These are phyloP conservation scores for Trididemnum nubilum DNA, from an alignment of 23 tunicate species.

Conservation along the genomic window DNA sequence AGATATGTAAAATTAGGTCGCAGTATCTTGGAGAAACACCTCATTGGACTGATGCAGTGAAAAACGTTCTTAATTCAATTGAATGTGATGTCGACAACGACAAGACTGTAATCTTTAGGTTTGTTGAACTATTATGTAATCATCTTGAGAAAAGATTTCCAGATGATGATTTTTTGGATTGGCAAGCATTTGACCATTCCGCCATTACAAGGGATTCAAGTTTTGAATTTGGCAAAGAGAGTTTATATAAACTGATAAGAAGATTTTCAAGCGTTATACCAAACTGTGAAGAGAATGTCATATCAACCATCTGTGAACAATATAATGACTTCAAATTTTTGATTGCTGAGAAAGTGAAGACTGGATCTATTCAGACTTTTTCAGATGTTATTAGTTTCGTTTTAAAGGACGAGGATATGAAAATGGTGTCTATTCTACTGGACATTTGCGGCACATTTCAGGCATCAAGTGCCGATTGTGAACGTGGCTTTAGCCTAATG, in stretches of 20 bases:
- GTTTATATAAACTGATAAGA: slow-evolving; percentile 11
- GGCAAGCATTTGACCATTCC: slow-evolving; percentile 21
- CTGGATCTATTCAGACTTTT: slow-evolving; percentile 21
- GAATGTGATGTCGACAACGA: slow-evolving; percentile 6
- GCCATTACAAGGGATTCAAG: slow-evolving; percentile 17
- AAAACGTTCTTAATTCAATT: slow-evolving; percentile 22
- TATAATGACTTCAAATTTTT: slow-evolving; percentile 17
- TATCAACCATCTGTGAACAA: slow-evolving; percentile 12
- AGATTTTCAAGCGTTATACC: slow-evolving; percentile 20
- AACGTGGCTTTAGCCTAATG: slow-evolving; percentile 28
- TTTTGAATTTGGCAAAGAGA: slow-evolving; percentile 13
- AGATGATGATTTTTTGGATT: slow-evolving; percentile 12
- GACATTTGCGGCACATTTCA: slow-evolving; percentile 30
- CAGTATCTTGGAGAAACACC: slow-evolving; percentile 10
- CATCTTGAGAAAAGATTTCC: slow-evolving; percentile 20
- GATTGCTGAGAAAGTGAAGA: slow-evolving; percentile 16
- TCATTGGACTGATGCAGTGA: slow-evolving; percentile 6
- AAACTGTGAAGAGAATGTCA: slow-evolving; percentile 21
- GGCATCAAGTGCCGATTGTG: slow-evolving; percentile 31
- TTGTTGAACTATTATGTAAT: slow-evolving; percentile 22
- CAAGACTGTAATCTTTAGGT: slow-evolving; percentile 22
- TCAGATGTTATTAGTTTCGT: neutral
- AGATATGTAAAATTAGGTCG: slow-evolving; percentile 17
- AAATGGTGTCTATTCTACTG: slow-evolving; percentile 10
- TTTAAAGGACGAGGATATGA: slow-evolving; percentile 10